phyloP scores from a whole-genome alignment of 2,888 invertebrate species.

The Dugesia japonica region DNA sequence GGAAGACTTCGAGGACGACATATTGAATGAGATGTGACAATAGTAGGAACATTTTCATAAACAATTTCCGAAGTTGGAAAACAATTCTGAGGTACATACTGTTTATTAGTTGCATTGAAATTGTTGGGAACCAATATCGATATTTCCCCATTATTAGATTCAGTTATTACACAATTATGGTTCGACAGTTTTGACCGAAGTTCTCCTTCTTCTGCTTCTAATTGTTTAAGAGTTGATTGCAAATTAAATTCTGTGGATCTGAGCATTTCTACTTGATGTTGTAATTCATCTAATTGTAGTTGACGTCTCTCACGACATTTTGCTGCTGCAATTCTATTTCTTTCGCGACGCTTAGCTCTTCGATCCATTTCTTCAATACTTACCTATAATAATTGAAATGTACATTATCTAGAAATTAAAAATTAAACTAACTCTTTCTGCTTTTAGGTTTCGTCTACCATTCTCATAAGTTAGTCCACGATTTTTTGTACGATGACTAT shows the following conservation, averaged over 20 bases:
- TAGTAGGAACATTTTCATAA: neutral
- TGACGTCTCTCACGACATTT: constrained; percentile 26
- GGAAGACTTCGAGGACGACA: neutral
- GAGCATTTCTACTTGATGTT: neutral
- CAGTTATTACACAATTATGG: neutral
- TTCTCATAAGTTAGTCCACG: constrained; percentile 1
- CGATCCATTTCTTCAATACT: constrained; percentile 9
- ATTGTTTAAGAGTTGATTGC: neutral
- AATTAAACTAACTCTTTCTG: neutral
- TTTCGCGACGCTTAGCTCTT: constrained; percentile 21
- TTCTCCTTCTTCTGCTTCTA: neutral
- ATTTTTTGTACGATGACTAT: neutral
- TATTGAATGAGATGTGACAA: neutral
- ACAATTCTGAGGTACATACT: neutral
- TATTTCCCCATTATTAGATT: neutral
- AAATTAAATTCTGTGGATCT: neutral
- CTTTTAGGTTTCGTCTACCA: neutral
- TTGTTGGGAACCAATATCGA: neutral
- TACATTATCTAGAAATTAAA: too few relatives aligned
- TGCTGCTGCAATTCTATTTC: constrained; percentile 27
- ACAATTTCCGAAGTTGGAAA: neutral
- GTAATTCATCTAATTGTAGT: constrained; percentile 21
- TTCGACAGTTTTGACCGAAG: neutral
- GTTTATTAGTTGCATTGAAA: neutral
- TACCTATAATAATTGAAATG: neutral